A percentile compares a stretch with the other conserved stretches of the same genome.
Conservation (phyloP, 2,888 invertebrate genomes). For the Leptinotarsa peninsularis region DNA sequence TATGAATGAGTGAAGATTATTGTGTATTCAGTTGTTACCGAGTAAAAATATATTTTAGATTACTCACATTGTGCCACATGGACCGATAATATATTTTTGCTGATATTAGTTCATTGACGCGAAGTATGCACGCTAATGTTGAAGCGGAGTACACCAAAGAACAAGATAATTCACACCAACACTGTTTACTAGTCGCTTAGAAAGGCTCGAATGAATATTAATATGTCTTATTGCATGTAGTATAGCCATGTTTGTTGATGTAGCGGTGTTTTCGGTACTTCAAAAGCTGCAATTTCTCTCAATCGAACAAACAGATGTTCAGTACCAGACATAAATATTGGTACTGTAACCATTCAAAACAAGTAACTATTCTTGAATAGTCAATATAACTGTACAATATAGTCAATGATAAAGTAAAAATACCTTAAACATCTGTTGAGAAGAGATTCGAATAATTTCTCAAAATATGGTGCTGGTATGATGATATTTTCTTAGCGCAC, state of each 20-base stretch:
- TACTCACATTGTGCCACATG: not conserved
- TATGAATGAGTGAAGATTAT: too few species aligned
- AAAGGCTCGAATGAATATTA: conserved; percentile 16
- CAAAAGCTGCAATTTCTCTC: conserved; percentile 21
- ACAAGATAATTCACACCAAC: conserved; percentile 19
- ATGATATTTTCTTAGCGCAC: too few species aligned
- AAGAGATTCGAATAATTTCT: too few species aligned
- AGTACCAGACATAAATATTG: conserved; percentile 11
- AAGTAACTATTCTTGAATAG: not conserved
- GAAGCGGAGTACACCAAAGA: conserved; percentile 1
- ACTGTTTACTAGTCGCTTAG: not conserved
- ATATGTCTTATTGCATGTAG: conserved; percentile 13
- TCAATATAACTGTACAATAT: not conserved
- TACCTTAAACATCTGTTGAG: too few species aligned
- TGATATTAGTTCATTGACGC: not conserved
- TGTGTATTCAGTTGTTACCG: too few species aligned
- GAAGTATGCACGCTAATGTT: not conserved
- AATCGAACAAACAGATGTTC: conserved; percentile 12
- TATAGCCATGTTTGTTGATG: conserved; percentile 17
- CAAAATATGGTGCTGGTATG: too few species aligned
- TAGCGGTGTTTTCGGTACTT: conserved; percentile 22
- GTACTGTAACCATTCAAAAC: not conserved
- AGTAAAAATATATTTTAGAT: not conserved
- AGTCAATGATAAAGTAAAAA: too few species aligned
- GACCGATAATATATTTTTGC: not conserved